phyloP scores from a whole-genome alignment of 2,888 invertebrate genomes.

The Smittia sp. region DNA sequence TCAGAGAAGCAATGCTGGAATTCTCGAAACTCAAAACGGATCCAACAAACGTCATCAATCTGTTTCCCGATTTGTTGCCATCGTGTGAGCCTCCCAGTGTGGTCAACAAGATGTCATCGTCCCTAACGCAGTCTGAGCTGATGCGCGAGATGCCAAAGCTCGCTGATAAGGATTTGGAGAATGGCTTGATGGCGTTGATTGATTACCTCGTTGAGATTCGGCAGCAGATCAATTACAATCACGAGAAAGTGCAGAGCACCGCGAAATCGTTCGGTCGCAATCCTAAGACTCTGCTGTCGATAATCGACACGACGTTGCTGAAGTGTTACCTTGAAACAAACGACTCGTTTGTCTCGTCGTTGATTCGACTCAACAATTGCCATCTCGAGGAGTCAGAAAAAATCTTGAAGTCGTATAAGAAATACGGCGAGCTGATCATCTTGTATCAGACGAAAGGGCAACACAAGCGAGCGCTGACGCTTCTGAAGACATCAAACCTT shows the following conservation, averaged over 20 bases:
- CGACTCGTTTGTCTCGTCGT: constrained; percentile 87
- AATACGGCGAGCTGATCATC: constrained; percentile 90
- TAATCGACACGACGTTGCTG: constrained; percentile 94
- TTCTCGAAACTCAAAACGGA: constrained; percentile 88
- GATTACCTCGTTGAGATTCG: constrained; percentile 83
- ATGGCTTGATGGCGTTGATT: constrained; percentile 82
- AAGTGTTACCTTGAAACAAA: constrained; percentile 97
- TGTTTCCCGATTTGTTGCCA: constrained; percentile 81
- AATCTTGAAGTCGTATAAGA: constrained; percentile 79
- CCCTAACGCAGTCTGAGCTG: constrained; percentile 51
- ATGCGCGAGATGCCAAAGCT: constrained; percentile 55
- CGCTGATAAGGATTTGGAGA: constrained; percentile 81
- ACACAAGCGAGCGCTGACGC: constrained; percentile 85
- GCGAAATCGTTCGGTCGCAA: constrained; percentile 46
- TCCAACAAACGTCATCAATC: constrained; percentile 90
- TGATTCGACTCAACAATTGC: constrained; percentile 87
- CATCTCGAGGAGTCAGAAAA: constrained; percentile 91
- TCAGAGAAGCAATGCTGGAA: constrained; percentile 85
- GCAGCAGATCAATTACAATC: constrained; percentile 48
- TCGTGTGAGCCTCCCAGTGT: constrained; percentile 10
- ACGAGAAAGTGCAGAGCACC: constrained; percentile 52
- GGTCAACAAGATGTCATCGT: constrained; percentile 47
- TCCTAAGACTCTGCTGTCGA: constrained; percentile 70
- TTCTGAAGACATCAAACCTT: constrained; percentile 75
- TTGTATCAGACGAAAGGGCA: constrained; percentile 92